These are phyloP conservation scores for Phymastichus coffea DNA, from an alignment of 1,140 invertebrate genomes.

Conservation along the genomic window DNA sequence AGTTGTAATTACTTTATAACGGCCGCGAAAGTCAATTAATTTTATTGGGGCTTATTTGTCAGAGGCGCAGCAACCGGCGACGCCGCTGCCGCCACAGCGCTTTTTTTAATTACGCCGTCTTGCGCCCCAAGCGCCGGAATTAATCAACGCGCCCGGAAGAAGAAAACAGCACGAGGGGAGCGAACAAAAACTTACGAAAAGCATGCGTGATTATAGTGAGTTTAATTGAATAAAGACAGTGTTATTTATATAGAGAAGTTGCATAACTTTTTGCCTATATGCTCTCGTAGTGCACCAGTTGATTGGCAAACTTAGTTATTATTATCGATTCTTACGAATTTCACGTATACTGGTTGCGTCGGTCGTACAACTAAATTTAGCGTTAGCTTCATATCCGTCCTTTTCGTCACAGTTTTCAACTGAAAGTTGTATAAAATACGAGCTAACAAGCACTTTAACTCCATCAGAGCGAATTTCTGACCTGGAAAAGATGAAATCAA, in stretches of 20 bases:
- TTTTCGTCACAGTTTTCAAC: conserved; percentile 1
- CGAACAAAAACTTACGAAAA: neutral
- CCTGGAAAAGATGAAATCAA: conserved; percentile 23
- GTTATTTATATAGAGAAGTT: too few relatives aligned
- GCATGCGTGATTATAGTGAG: neutral
- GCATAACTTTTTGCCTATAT: too few relatives aligned
- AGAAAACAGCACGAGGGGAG: neutral
- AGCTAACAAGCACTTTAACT: conserved; percentile 27
- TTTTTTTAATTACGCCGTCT: conserved; percentile 12
- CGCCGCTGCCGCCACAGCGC: too few relatives aligned
- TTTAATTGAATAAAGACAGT: conserved; percentile 5
- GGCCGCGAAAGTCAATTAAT: conserved; percentile 18
- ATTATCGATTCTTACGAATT: conserved; percentile 13
- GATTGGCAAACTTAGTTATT: too few relatives aligned
- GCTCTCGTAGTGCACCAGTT: too few relatives aligned
- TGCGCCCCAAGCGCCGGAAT: neutral
- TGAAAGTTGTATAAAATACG: conserved; percentile 29
- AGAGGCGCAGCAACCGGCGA: neutral
- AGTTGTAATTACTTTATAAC: conserved; percentile 16
- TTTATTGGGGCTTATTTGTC: conserved; percentile 14
- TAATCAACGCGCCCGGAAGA: conserved; percentile 9
- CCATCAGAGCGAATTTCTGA: conserved; percentile 36
- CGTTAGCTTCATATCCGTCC: neutral
- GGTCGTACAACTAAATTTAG: conserved; percentile 5
- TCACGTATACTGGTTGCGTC: neutral